Evolutionary conservation across 2,797 vertebrate genomes (phyloP).

Genomic region (Lagorchestes hirsutus): DNA sequence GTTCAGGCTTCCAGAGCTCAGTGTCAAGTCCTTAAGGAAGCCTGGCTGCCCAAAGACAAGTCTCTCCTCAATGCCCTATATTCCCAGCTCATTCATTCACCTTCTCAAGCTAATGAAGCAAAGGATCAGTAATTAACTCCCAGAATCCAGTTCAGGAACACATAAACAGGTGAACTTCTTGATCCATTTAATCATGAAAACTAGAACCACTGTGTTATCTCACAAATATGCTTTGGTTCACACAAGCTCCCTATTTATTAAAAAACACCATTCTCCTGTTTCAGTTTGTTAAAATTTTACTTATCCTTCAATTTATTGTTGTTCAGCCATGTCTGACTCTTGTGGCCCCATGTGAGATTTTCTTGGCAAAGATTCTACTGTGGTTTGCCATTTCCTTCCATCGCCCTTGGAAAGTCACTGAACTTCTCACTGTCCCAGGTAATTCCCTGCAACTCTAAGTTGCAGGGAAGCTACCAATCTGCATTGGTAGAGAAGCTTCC

Average conservation of each 20-base stretch:
- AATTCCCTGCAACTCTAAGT: too few relatives aligned
- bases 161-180: background rate
- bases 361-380: background rate
- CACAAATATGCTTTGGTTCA: background rate
- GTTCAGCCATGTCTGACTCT: background rate
- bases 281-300: background rate
- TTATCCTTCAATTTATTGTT: background rate
- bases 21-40: background rate
- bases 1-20: background rate
- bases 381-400: background rate
- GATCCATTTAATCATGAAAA: background rate
- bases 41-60: background rate
- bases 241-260: background rate
- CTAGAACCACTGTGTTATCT: background rate
- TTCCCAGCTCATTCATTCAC: background rate
- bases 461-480: too few relatives aligned
- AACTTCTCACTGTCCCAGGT: too few relatives aligned
- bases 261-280: background rate
- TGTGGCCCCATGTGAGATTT: background rate
- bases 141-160: constrained; percentile 11
- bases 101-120: background rate
- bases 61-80: background rate
- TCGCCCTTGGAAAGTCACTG: too few relatives aligned
- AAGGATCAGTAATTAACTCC: constrained; percentile 16
- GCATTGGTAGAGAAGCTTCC: too few relatives aligned